Base-by-base conservation (phyloP, 53 echinoderm and acorn worm species). In the Arbacia lixula region DNA sequence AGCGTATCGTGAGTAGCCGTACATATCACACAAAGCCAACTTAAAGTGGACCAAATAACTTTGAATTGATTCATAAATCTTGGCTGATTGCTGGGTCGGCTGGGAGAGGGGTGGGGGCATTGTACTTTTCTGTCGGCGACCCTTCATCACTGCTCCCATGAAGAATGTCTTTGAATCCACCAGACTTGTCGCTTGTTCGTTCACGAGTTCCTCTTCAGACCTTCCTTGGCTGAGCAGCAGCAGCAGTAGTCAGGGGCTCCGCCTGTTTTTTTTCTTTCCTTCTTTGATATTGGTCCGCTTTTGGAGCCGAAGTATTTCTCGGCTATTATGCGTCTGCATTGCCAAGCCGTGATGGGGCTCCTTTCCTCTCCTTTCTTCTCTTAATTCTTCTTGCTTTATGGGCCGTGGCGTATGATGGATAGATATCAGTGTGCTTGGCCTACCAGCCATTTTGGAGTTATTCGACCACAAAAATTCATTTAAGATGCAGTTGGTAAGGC, bases 61-160 rank as follows among this genome's bases (percentile, higher is more conserved):
- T 77, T 58, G 60, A 57, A 77, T 77, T 77, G 78, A 77, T 77
- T 77, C 78, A 77, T 77, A 77, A 77, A 77, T 77, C 78, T 77
- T 77, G 37, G 60, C 78, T 56, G 58, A 77, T 58, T 38, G 60
- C 56, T 77, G 60, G 52, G n/a, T n/a, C 43, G 42, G 43, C 74
- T 32, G 74, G 33, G 33, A 74, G 34, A 53, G 53, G n/a, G n/a
- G n/a, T n/a, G n/a, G n/a, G 64, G 82, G 62, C 82, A 81, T 20
- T 81, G 82, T 63, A 81, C 82, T 81, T 81, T 71, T 43, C 37
- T 43, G 82, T 42, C 31, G 82, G 57, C 60, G 53, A 27, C 43
- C 43, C 77, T 33, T 77, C 26, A 11, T 0, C 62, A 40, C 34
- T 32, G 39, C 19, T 81, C 63, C 64, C 61, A 28, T 64, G 64